These are phyloP conservation scores for Phylloscopus collybita DNA, from an alignment of 2,797 vertebrate genomes.

Conservation along the genomic window DNA sequence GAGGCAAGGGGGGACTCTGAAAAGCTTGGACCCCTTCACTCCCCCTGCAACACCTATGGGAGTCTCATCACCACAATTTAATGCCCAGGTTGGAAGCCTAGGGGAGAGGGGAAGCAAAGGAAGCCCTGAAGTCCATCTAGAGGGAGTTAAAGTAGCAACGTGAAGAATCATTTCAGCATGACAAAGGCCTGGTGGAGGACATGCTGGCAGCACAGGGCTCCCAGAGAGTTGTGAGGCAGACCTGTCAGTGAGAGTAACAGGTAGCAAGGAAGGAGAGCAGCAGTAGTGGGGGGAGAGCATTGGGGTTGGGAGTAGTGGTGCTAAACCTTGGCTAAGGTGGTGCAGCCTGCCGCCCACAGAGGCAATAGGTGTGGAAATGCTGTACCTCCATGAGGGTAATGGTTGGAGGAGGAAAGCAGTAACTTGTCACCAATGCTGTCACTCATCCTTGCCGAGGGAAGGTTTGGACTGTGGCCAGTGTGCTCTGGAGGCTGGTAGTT, in stretches of 20 bases:
- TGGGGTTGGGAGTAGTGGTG: background rate
- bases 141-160: background rate
- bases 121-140: background rate
- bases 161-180: background rate
- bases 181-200: background rate
- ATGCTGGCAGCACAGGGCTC: background rate
- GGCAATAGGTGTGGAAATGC: background rate
- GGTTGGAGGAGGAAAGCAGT: background rate
- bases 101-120: background rate
- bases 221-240: background rate
- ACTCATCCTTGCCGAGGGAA: background rate
- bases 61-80: background rate
- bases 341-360: background rate
- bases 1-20: background rate
- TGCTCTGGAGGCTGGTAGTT: background rate
- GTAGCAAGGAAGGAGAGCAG: background rate
- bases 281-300: background rate
- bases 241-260: background rate
- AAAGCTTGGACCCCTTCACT: background rate
- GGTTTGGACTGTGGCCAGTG: background rate
- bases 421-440: background rate
- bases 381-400: background rate
- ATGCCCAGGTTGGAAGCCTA: accelerated
- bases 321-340: background rate
- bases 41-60: background rate